Evolutionary conservation across 2,888 invertebrate species (phyloP).

Genomic region (Synergus umbraculus): DNA sequence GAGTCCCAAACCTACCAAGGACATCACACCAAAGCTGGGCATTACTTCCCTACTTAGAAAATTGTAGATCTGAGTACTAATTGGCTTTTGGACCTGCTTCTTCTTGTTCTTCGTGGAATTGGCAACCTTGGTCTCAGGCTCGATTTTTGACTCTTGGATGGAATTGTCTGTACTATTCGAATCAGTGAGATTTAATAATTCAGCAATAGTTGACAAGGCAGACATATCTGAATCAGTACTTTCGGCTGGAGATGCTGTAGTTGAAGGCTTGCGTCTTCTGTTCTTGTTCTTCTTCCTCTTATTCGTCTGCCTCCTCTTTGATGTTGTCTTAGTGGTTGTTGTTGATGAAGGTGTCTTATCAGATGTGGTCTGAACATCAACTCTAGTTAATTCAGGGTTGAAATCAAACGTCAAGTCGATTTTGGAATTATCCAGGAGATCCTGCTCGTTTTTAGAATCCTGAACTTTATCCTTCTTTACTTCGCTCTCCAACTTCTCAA

Average conservation of each 20-base stretch:
- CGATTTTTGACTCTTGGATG: conserved; percentile 76
- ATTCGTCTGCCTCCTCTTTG: conserved; percentile 77
- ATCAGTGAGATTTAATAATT: conserved; percentile 17
- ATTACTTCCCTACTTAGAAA: conserved; percentile 88
- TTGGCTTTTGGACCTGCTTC: conserved; percentile 81
- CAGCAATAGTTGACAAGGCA: conserved; percentile 48
- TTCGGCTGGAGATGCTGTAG: conserved; percentile 64
- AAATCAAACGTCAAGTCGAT: conserved; percentile 71
- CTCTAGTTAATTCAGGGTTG: conserved; percentile 72
- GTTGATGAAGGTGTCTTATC: conserved; percentile 65
- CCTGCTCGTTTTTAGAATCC: conserved; percentile 69
- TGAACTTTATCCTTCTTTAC: conserved; percentile 61
- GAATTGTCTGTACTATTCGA: conserved; percentile 55
- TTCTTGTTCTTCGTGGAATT: conserved; percentile 79
- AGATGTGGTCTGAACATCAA: conserved; percentile 73
- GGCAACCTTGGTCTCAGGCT: conserved; percentile 69
- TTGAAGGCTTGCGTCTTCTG: conserved; percentile 81
- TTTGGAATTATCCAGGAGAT: conserved; percentile 77
- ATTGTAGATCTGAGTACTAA: conserved; percentile 87
- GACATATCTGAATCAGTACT: conserved; percentile 63
- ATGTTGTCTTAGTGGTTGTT: conserved; percentile 73
- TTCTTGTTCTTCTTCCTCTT: conserved; percentile 79
- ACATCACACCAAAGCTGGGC: conserved; percentile 88
- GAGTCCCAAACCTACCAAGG: conserved; percentile 85
- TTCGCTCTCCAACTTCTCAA: conserved; percentile 63